phyloP scores from a whole-genome alignment of 1,140 invertebrate genomes.

The Spodoptera litura region DNA sequence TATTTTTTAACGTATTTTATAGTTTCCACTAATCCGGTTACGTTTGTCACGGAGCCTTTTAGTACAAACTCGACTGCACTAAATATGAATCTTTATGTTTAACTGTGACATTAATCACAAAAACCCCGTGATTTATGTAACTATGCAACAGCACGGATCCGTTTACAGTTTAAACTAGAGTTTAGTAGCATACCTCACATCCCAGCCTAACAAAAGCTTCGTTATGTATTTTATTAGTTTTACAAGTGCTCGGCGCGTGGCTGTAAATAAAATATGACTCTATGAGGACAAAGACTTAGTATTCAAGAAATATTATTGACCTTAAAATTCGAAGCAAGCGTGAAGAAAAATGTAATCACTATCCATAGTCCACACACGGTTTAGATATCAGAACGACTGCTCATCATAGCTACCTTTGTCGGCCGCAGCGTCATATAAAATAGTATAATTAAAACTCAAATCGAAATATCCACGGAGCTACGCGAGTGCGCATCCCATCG shows the following conservation, averaged over 20 bases:
- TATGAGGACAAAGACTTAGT: constrained; percentile 26
- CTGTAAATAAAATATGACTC: constrained; percentile 32
- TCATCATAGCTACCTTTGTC: constrained; percentile 50
- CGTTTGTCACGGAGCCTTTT: constrained; percentile 77
- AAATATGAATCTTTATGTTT: constrained; percentile 84
- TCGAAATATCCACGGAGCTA: constrained; percentile 66
- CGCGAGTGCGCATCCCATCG: constrained; percentile 62
- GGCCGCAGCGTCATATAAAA: constrained; percentile 55
- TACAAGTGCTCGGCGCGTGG: constrained; percentile 54
- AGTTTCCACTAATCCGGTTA: constrained; percentile 80
- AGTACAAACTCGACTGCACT: constrained; percentile 68
- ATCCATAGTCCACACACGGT: constrained; percentile 46
- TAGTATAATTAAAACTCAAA: constrained; percentile 63
- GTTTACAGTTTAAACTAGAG: constrained; percentile 63
- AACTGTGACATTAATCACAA: constrained; percentile 84
- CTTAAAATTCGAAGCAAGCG: constrained; percentile 8
- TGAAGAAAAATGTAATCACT: constrained; percentile 33
- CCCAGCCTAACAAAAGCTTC: constrained; percentile 68
- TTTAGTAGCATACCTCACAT: constrained; percentile 59
- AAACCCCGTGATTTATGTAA: constrained; percentile 79
- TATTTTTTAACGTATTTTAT: constrained; percentile 76
- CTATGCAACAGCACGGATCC: constrained; percentile 64
- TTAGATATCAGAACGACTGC: constrained; percentile 49
- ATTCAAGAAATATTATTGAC: constrained; percentile 15
- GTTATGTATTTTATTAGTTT: constrained; percentile 72